Conservation (phyloP, 2,888 invertebrate species). For the Philopedon plagiatum region DNA sequence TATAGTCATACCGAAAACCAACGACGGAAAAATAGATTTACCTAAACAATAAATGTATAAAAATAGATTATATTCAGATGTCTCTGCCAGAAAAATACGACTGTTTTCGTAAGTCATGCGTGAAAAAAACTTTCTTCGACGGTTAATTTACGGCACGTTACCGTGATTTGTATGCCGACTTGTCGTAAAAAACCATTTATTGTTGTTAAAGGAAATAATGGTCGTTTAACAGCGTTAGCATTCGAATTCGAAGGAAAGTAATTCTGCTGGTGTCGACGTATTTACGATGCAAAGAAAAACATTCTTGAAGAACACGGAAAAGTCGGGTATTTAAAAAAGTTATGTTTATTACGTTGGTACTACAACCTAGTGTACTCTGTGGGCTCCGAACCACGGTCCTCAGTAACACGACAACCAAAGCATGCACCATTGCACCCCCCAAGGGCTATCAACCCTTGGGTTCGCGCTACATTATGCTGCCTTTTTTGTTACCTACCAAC, state of each 20-base stretch:
- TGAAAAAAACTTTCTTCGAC: constrained; percentile 34
- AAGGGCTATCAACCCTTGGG: no score
- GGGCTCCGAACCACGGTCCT: no score
- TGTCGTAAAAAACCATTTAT: constrained; percentile 16
- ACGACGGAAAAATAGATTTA: neutral
- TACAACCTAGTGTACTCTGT: no score
- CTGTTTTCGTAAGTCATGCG: constrained; percentile 15
- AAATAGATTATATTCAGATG: constrained; percentile 12
- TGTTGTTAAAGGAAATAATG: constrained; percentile 18
- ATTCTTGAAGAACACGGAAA: no score
- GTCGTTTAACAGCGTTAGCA: neutral
- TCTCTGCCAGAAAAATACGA: constrained; percentile 4
- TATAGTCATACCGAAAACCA: no score
- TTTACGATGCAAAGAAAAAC: neutral
- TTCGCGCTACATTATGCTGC: no score
- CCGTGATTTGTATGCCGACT: constrained; percentile 14
- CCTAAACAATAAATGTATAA: constrained; percentile 4
- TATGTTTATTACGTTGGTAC: no score
- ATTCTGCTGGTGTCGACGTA: neutral
- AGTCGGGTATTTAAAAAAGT: no score
- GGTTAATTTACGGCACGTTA: constrained; percentile 21
- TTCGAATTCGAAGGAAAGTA: no score
- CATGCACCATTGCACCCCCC: no score
- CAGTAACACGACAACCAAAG: no score
- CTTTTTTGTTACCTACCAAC: no score